phyloP scores from a whole-genome alignment of 2,113 vertebrate species.

The Phrynosoma blainvillii region DNA sequence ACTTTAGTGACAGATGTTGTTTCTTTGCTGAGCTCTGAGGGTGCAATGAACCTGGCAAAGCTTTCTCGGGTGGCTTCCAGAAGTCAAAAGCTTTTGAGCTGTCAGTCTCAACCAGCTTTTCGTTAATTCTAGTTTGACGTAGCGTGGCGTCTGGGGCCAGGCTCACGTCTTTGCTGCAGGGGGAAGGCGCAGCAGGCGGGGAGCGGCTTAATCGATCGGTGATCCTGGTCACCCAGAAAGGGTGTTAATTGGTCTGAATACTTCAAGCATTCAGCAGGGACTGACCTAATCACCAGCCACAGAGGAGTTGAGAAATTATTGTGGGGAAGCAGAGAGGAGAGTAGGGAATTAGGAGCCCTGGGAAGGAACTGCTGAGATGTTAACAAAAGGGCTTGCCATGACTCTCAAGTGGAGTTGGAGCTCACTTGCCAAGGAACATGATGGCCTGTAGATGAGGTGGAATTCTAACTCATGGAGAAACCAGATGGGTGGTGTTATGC shows the following conservation, averaged over 20 bases:
- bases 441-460: neutral
- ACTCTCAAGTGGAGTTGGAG: neutral
- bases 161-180: conserved; percentile 57
- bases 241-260: conserved; percentile 69
- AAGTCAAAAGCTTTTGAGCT: conserved; percentile 50
- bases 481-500: too few relatives aligned
- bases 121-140: conserved; percentile 66
- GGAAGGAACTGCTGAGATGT: neutral
- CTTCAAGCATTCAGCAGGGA: conserved; percentile 61
- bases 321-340: conserved; percentile 52
- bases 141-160: conserved; percentile 32
- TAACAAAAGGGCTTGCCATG: neutral
- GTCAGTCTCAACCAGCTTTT: conserved; percentile 62
- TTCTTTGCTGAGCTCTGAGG: conserved; percentile 53
- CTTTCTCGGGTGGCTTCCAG: conserved; percentile 49
- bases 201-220: conserved; percentile 66
- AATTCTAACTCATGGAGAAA: neutral
- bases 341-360: conserved; percentile 44
- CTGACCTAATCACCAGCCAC: conserved; percentile 69
- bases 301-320: conserved; percentile 64
- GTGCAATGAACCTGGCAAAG: conserved; percentile 51
- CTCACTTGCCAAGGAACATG: neutral
- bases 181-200: conserved; percentile 59
- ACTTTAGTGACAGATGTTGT: conserved; percentile 63
- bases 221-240: conserved; percentile 64